These are phyloP conservation scores for Lasiurus borealis DNA, from an alignment of 2,113 vertebrate species.

Conservation along the genomic window DNA sequence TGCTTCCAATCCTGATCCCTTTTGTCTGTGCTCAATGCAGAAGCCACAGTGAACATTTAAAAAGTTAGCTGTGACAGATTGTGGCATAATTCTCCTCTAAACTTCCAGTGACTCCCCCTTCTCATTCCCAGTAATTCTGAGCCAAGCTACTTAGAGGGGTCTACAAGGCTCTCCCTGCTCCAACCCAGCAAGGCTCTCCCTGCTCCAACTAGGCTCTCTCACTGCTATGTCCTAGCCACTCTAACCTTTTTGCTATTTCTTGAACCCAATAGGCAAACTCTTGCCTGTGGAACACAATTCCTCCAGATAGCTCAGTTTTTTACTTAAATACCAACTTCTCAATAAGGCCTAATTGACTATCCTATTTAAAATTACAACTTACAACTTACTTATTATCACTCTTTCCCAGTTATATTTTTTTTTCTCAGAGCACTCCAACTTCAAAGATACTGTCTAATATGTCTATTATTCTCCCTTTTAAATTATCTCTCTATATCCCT, in stretches of 20 bases:
- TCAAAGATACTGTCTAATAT: neutral
- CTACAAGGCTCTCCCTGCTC: neutral
- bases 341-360: neutral
- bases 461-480: neutral
- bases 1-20: neutral
- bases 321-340: conserved; percentile 12
- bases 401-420: neutral
- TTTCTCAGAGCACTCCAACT: neutral
- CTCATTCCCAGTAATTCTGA: neutral
- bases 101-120: neutral
- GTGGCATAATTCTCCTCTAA: neutral
- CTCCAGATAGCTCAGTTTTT: neutral
- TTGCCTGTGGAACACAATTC: neutral
- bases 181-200: neutral
- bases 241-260: neutral
- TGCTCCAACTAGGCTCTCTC: neutral
- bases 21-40: neutral
- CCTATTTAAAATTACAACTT: neutral
- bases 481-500: neutral
- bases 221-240: neutral
- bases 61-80: neutral
- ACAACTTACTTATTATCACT: neutral
- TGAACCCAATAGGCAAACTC: neutral
- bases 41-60: neutral
- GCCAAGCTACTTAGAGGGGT: neutral